Evolutionary conservation across 2,888 invertebrate genomes (phyloP).

Genomic region (Drosophila gaucha): DNA sequence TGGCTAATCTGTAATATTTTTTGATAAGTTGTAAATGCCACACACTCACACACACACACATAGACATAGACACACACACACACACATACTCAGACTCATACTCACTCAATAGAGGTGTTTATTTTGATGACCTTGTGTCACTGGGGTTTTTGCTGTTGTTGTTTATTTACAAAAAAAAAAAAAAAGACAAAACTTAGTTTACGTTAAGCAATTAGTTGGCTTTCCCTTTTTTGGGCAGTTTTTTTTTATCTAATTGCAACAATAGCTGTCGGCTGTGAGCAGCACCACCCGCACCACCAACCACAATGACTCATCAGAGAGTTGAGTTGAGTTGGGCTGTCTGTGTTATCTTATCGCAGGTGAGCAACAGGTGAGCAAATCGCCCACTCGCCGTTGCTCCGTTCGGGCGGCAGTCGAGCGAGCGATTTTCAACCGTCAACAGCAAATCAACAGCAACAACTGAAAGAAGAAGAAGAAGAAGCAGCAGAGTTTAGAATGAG

Average conservation of each 20-base stretch:
- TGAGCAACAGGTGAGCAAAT: conserved; percentile 27
- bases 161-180: too few species aligned
- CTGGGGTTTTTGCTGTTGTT: neutral
- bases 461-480: too few species aligned
- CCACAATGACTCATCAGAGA: conserved; percentile 46
- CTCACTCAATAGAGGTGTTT: conserved; percentile 8
- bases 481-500: conserved; percentile 47
- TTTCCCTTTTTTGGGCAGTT: conserved; percentile 46
- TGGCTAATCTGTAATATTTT: neutral
- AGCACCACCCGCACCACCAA: conserved; percentile 9
- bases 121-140: conserved; percentile 27
- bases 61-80: neutral
- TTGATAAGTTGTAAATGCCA: conserved; percentile 4
- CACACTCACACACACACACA: neutral
- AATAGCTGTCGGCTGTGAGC: conserved; percentile 21
- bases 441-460: conserved; percentile 8
- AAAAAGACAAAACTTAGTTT: neutral
- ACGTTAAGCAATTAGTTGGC: conserved; percentile 28
- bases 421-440: conserved; percentile 39
- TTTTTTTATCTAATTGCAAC: conserved; percentile 24
- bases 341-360: conserved; percentile 60
- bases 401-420: conserved; percentile 36
- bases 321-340: too few species aligned
- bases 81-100: too few species aligned
- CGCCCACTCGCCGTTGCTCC: conserved; percentile 10